Evolutionary conservation across 2,113 vertebrate genomes (phyloP).

Genomic region (Tachycineta bicolor): DNA sequence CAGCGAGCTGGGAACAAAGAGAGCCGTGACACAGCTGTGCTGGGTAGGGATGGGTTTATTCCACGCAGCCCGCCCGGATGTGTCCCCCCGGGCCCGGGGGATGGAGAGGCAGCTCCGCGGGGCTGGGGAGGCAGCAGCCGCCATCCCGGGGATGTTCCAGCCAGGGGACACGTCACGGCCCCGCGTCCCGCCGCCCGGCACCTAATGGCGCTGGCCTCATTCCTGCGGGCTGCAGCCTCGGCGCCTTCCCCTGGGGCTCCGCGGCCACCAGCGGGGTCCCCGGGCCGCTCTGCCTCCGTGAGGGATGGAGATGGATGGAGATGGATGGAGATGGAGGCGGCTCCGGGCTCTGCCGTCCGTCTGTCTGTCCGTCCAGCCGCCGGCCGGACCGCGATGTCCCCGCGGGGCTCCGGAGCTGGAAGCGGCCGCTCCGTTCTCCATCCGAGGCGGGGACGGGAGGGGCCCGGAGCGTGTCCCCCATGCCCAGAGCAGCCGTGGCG

Average conservation of each 20-base stretch:
- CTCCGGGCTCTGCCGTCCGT: fast-evolving
- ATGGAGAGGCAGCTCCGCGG: neutral
- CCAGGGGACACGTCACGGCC: neutral
- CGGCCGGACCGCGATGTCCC: fast-evolving
- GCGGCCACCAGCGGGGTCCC: neutral
- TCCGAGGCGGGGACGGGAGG: fast-evolving
- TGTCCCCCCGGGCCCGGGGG: fast-evolving
- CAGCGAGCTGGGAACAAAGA: neutral
- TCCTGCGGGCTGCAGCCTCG: fast-evolving
- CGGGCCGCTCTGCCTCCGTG: fast-evolving
- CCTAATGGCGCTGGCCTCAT: neutral
- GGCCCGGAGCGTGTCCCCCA: fast-evolving
- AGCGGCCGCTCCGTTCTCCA: neutral
- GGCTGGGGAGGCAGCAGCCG: neutral
- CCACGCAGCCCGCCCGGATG: neutral
- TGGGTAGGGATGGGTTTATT: slow-evolving; percentile 3
- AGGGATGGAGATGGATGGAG: neutral
- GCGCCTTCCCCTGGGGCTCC: neutral
- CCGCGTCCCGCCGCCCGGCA: neutral
- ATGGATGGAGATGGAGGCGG: neutral
- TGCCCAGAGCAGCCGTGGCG: neutral
- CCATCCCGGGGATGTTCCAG: neutral
- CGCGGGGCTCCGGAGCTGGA: neutral
- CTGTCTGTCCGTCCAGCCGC: neutral
- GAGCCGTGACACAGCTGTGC: neutral